Evolutionary conservation across 2,113 vertebrate species (phyloP).

Genomic region (Ctenodactylus gundi): DNA sequence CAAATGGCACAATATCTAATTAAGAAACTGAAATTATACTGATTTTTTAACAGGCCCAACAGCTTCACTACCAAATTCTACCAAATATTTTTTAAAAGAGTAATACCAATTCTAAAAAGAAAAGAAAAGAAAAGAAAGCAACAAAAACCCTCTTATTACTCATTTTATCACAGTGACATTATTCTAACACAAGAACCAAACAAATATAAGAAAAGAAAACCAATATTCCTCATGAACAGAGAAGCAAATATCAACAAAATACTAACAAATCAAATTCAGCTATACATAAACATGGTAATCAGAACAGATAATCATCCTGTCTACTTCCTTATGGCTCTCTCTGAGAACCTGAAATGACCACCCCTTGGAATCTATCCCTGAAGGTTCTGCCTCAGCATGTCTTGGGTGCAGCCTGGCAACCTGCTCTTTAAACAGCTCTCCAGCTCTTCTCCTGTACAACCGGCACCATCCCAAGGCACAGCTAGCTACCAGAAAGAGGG

Average conservation of each 20-base stretch:
- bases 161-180: neutral
- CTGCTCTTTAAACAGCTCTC: neutral
- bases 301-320: neutral
- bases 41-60: neutral
- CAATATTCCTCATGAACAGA: neutral
- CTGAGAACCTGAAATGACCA: neutral
- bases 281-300: neutral
- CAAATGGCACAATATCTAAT: neutral
- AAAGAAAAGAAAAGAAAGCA: neutral
- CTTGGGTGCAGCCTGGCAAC: neutral
- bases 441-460: neutral
- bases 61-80: neutral
- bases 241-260: neutral
- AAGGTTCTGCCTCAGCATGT: neutral
- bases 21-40: neutral
- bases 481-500: neutral
- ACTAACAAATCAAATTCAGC: neutral
- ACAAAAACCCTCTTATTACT: neutral
- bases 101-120: neutral
- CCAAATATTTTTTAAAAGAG: conserved; percentile 19
- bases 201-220: neutral
- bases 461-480: neutral
- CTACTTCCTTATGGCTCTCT: neutral
- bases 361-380: neutral
- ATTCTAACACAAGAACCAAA: neutral